Percentiles rank a stretch among this genome's conserved stretches.
These are phyloP conservation scores for Rhagophthalmus giganteus DNA, from an alignment of 2,888 invertebrate genomes.

Conservation along the genomic window DNA sequence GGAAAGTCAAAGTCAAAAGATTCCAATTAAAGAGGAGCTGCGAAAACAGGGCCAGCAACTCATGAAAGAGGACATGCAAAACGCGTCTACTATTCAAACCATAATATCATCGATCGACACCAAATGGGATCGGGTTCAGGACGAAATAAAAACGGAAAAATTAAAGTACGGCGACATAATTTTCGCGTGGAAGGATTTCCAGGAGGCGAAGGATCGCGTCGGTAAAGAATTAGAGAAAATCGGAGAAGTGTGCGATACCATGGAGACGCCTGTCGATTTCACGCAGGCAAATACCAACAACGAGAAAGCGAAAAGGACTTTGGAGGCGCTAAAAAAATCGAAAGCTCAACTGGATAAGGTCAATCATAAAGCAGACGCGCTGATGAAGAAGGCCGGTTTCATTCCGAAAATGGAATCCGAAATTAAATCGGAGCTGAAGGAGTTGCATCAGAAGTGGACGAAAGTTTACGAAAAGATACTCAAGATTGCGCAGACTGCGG, in stretches of 20 bases:
- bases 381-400: slow-evolving; percentile 70
- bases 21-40: slow-evolving; percentile 69
- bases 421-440: slow-evolving; percentile 63
- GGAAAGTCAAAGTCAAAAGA: slow-evolving; percentile 62
- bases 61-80: slow-evolving; percentile 80
- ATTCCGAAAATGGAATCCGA: slow-evolving; percentile 68
- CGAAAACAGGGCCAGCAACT: slow-evolving; percentile 77
- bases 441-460: slow-evolving; percentile 70
- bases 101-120: slow-evolving; percentile 76
- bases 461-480: slow-evolving; percentile 71
- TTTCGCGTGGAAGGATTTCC: slow-evolving; percentile 73
- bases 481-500: slow-evolving; percentile 76
- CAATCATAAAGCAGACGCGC: slow-evolving; percentile 72
- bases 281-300: slow-evolving; percentile 70
- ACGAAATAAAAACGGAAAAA: slow-evolving; percentile 73
- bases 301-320: slow-evolving; percentile 75
- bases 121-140: slow-evolving; percentile 78
- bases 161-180: slow-evolving; percentile 74
- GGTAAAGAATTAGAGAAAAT: slow-evolving; percentile 71
- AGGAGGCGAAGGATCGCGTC: slow-evolving; percentile 72
- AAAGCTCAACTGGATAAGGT: slow-evolving; percentile 77
- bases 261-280: slow-evolving; percentile 72
- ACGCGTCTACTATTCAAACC: slow-evolving; percentile 79
- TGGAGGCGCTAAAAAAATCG: slow-evolving; percentile 74
- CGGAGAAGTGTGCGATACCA: slow-evolving; percentile 65